Evolutionary conservation across 2,113 vertebrate species (phyloP).

Genomic region (Vulpes lagopus): DNA sequence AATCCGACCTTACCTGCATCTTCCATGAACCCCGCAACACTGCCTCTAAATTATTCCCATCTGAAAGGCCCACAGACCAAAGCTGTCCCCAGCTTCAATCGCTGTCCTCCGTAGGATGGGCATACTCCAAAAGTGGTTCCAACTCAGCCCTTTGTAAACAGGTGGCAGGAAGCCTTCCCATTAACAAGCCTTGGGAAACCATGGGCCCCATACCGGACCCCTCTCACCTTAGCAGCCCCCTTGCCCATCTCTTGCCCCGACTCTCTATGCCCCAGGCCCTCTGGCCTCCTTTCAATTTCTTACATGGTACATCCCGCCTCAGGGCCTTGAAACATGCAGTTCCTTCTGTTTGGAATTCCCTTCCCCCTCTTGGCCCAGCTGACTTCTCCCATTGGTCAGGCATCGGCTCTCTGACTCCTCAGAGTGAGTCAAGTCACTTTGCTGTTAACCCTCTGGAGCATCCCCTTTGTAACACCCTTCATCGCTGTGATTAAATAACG

Average conservation of each 20-base stretch:
- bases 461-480: neutral
- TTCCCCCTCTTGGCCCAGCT: neutral
- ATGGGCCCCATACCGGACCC: neutral
- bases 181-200: neutral
- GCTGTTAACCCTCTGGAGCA: neutral
- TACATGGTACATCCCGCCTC: neutral
- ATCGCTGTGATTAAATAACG: neutral
- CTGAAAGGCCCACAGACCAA: neutral
- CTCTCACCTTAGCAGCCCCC: fast-evolving
- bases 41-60: neutral
- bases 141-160: neutral
- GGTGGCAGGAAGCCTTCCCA: fast-evolving
- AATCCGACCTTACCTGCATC: neutral
- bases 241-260: fast-evolving
- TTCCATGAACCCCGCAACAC: neutral
- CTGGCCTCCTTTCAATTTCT: neutral
- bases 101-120: neutral
- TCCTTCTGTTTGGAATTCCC: neutral
- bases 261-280: neutral
- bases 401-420: neutral
- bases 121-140: neutral
- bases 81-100: neutral
- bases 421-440: neutral
- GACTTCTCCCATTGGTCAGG: neutral
- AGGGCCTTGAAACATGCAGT: neutral